Evolutionary conservation across 2,797 vertebrate genomes (phyloP).

Genomic region (Leptodactylus fallax): DNA sequence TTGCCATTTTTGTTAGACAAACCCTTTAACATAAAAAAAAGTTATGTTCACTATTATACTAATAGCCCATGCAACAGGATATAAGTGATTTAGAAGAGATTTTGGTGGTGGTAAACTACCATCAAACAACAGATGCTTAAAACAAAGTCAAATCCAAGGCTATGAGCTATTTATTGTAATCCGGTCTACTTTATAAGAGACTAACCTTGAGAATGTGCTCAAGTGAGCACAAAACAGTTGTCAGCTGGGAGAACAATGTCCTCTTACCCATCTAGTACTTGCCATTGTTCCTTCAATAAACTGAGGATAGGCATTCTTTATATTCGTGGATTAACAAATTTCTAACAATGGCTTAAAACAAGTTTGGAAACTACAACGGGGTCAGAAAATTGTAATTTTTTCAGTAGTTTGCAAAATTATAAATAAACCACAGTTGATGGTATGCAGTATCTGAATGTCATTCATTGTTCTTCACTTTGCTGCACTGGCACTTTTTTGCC

Average conservation of each 20-base stretch:
- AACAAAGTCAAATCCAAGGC: not conserved
- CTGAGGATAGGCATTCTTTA: not conserved
- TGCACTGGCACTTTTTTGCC: constrained; percentile 14
- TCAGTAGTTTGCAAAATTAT: not conserved
- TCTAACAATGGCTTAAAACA: not conserved
- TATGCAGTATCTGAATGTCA: constrained; percentile 5
- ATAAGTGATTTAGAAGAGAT: too few species aligned
- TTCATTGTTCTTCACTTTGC: constrained; percentile 22
- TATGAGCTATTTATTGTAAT: not conserved
- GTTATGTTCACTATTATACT: too few species aligned
- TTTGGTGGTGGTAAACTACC: not conserved
- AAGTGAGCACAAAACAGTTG: not conserved
- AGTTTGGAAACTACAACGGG: not conserved
- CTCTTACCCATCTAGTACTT: not conserved
- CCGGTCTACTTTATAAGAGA: not conserved
- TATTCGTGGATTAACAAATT: not conserved
- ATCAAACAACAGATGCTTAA: not conserved
- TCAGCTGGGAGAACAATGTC: not conserved
- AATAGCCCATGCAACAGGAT: too few species aligned
- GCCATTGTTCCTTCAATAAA: not conserved
- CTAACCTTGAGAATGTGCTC: not conserved
- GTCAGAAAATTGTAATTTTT: not conserved
- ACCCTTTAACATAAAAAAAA: too few species aligned
- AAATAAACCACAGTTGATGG: not conserved
- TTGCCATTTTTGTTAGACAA: too few species aligned